Percentiles rank a stretch among this genome's conserved stretches.
Evolutionary conservation across 2,797 vertebrate species (phyloP).

Genomic region (Mico argentatus): DNA sequence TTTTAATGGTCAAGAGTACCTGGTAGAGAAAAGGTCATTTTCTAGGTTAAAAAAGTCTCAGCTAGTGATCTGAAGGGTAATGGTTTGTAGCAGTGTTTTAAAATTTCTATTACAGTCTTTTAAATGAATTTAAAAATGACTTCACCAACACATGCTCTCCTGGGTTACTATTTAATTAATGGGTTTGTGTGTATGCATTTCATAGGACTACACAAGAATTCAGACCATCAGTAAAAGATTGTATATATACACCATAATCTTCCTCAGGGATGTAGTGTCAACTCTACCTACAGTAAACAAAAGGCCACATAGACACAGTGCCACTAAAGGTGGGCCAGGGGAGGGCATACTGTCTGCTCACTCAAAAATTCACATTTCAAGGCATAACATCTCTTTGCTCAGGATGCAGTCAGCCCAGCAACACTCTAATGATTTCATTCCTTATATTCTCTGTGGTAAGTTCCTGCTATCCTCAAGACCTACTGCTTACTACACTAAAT

Average conservation of each 20-base stretch:
- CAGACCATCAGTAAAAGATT: slow-evolving; percentile 24
- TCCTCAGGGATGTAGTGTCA: not conserved
- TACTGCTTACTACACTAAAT: not conserved
- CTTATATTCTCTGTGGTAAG: not conserved
- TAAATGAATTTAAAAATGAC: not conserved
- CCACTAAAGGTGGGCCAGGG: not conserved
- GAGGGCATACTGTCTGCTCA: not conserved
- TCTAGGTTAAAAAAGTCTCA: not conserved
- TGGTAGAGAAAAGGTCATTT: not conserved
- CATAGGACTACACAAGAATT: not conserved
- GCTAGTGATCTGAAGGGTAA: not conserved
- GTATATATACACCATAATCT: not conserved
- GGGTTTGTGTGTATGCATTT: not conserved
- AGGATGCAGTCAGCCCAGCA: not conserved
- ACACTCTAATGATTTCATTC: not conserved
- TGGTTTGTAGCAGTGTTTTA: not conserved
- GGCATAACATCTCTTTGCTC: not conserved
- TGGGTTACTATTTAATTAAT: not conserved
- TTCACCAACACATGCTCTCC: not conserved
- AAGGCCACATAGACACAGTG: not conserved
- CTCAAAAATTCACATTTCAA: not conserved
- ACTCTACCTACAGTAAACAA: not conserved
- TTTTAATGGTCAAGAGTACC: not conserved
- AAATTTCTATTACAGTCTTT: not conserved
- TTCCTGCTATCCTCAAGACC: not conserved